Percentiles rank a stretch among this genome's conserved stretches.
Conservation (phyloP, 1,140 invertebrate species). For the Grapholita molesta region DNA sequence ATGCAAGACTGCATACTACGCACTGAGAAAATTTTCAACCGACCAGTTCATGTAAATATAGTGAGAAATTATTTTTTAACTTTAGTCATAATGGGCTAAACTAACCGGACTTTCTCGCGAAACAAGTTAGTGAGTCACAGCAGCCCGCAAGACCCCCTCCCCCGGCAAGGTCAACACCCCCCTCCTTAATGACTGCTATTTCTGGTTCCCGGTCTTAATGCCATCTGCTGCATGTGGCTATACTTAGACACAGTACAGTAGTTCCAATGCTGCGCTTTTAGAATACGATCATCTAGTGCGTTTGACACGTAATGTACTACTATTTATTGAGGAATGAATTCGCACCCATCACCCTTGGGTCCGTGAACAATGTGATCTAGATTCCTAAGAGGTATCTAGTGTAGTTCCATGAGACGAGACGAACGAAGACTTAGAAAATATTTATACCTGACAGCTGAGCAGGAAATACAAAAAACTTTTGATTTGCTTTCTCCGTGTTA, state of each 20-base stretch:
- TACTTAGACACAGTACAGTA: background rate
- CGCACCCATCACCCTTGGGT: too few relatives aligned
- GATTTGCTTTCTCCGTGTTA: too few relatives aligned
- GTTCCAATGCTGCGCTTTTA: background rate
- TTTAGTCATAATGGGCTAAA: background rate
- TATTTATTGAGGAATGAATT: too few relatives aligned
- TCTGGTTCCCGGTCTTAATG: conserved; percentile 29
- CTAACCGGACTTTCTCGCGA: conserved; percentile 2
- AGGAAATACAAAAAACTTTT: too few relatives aligned
- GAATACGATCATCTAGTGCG: background rate
- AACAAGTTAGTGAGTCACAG: background rate
- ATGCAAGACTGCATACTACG: too few relatives aligned
- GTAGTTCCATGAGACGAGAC: too few relatives aligned
- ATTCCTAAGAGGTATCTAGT: too few relatives aligned
- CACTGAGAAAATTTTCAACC: too few relatives aligned
- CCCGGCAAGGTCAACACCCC: conserved; percentile 64
- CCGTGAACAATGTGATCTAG: too few relatives aligned
- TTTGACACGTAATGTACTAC: background rate
- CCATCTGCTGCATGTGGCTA: background rate
- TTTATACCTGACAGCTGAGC: too few relatives aligned
- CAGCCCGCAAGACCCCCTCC: background rate
- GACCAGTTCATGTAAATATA: background rate
- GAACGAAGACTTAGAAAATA: too few relatives aligned
- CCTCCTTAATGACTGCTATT: conserved; percentile 44
- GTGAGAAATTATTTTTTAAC: background rate